phyloP scores from a whole-genome alignment of 1,140 invertebrate species.

The Littorina saxatilis region DNA sequence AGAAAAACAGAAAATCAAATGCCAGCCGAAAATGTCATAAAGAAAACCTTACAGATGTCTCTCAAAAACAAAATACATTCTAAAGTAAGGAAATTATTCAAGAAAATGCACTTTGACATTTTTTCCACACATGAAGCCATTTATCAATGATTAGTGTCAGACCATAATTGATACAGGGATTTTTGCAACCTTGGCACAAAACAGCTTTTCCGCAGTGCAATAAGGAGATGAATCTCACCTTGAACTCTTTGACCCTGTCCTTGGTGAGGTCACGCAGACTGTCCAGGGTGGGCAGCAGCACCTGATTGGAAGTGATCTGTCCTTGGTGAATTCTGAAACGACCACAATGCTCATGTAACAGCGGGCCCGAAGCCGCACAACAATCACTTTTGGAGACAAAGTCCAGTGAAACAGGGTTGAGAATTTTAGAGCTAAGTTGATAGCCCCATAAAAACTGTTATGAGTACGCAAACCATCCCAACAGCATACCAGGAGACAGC shows the following conservation, averaged over 20 bases:
- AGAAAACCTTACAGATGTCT: too few species aligned
- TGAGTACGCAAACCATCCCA: too few species aligned
- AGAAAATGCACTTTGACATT: not conserved
- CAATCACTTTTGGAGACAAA: not conserved
- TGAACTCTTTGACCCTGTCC: constrained; percentile 80
- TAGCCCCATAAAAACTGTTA: too few species aligned
- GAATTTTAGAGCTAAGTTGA: too few species aligned
- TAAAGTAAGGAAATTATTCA: not conserved
- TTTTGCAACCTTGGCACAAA: too few species aligned
- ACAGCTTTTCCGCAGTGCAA: too few species aligned
- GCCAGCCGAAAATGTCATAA: not conserved
- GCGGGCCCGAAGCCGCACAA: not conserved
- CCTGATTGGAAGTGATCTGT: constrained; percentile 84
- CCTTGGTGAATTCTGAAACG: constrained; percentile 85
- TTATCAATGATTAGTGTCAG: too few species aligned
- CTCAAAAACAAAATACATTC: too few species aligned
- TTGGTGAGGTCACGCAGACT: constrained; percentile 81
- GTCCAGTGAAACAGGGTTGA: too few species aligned
- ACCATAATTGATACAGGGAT: too few species aligned
- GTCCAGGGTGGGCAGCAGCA: constrained; percentile 83
- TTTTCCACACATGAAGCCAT: not conserved
- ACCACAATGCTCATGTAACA: not conserved
- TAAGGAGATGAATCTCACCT: constrained; percentile 78
- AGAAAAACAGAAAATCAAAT: not conserved
- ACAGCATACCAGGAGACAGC: too few species aligned